Evolutionary conservation across 2,797 vertebrate species (phyloP), one percentile per base, ranked within the genome.

Genomic region (Aldrovandia affinis): DNA sequence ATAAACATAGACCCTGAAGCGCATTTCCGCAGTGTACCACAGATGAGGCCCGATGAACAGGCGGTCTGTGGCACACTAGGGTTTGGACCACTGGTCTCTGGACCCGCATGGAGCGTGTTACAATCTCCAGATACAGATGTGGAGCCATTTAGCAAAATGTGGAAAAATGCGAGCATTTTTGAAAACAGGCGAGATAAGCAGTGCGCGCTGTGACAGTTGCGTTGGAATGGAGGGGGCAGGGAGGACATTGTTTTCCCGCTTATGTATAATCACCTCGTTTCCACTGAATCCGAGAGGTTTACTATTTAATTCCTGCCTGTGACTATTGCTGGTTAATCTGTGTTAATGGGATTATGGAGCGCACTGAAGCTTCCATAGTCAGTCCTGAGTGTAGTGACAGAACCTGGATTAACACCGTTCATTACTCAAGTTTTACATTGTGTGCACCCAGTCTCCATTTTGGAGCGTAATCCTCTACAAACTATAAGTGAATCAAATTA

Each of bases 261-360:
- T 83, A 36, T 4, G 30, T 77, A 80, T 54, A 9, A 9, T 81
- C 81, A 84, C 80, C 70, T 25, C 8, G 68, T 54, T 83, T 42
- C 81, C 65, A 54, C 65, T 50, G 18, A 84, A 33, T 80, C 82
- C 39, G 79, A 39, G 3, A 28, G 18, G 83, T 68, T 22, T 55
- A 73, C 63, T n/a, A 30, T 86, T 84, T 78, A 33, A 84, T 59
- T 85, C 54, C 75, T 30, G 36, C 70, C 30, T 59, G 65, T 81
- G 83, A 57, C 83, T 79, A n/a, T 78, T 80, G 47, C 82, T 20
- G 61, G 81, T 78, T 85, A 86, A 88, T 86, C 83, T 39, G 63
- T 18, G 36, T 80, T 57, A 86, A 87, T 81, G 83, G 83, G 80
- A 81, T 85, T 70, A 83, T 39, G 50, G 50, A 68, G 80, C 20